phyloP scores from a whole-genome alignment of 1,140 invertebrate genomes.

The Nautilus pompilius region DNA sequence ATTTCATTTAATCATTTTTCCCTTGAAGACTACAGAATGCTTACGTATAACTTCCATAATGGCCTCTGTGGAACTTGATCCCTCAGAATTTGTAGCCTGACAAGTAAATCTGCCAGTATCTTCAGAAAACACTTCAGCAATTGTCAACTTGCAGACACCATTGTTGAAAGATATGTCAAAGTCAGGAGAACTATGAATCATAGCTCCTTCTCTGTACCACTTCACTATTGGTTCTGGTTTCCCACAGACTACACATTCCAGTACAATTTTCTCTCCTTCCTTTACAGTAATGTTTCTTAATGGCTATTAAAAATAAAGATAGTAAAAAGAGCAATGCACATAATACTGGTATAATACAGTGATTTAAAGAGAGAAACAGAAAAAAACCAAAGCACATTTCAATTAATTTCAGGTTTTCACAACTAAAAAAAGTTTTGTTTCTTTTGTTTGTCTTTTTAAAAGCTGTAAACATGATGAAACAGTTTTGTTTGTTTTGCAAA shows the following conservation, averaged over 20 bases:
- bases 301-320: constrained; percentile 22
- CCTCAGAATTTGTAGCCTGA: constrained; percentile 83
- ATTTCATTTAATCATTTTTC: too few species aligned
- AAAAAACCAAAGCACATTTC: background rate
- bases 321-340: background rate
- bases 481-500: too few species aligned
- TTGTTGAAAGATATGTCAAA: constrained; percentile 45
- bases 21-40: too few species aligned
- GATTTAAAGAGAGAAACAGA: background rate
- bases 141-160: constrained; percentile 67
- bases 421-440: too few species aligned
- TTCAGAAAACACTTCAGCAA: constrained; percentile 90
- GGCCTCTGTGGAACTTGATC: constrained; percentile 63
- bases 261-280: constrained; percentile 67
- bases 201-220: constrained; percentile 70
- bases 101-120: constrained; percentile 94
- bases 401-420: background rate
- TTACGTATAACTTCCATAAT: constrained; percentile 45
- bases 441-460: too few species aligned
- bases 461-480: too few species aligned
- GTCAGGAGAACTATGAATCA: constrained; percentile 43
- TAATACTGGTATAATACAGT: background rate
- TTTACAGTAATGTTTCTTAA: constrained; percentile 59
- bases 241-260: constrained; percentile 74
- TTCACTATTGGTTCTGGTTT: constrained; percentile 69